These are phyloP conservation scores for Aricia artaxerxes DNA, from an alignment of 2,888 invertebrate species.

Conservation along the genomic window DNA sequence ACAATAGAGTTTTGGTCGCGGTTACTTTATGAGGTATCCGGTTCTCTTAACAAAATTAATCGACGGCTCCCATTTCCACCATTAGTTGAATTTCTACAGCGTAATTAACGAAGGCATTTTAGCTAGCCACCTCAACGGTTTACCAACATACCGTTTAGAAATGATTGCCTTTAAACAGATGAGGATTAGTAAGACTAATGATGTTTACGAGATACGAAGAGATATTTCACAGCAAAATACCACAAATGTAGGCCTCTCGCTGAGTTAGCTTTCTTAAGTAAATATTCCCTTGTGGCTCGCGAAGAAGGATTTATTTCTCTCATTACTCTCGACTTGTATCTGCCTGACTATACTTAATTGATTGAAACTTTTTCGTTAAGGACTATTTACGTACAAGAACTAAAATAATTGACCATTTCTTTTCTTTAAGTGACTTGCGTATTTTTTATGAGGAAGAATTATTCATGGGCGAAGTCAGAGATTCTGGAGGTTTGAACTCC, in stretches of 20 bases:
- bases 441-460: too few species aligned
- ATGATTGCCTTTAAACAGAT: background rate
- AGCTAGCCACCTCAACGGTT: too few species aligned
- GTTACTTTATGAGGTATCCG: too few species aligned
- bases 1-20: too few species aligned
- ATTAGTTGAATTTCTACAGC: background rate
- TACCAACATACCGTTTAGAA: background rate
- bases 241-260: background rate
- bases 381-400: background rate
- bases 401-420: background rate
- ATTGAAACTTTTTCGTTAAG: background rate
- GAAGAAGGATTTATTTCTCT: background rate
- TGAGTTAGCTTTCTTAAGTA: background rate
- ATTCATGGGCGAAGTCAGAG: too few species aligned
- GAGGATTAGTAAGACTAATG: background rate
- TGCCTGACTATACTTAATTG: background rate
- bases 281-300: slow-evolving; percentile 14
- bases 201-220: background rate
- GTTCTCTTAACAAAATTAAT: background rate
- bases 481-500: too few species aligned
- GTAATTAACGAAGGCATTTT: background rate
- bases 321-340: slow-evolving; percentile 13
- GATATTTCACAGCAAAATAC: slow-evolving; percentile 2
- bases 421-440: too few species aligned
- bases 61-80: background rate